A percentile compares a stretch with the other conserved stretches of the same genome.
Conservation (phyloP, 37 sponge, comb jelly and placozoan genomes). For the Aphrocallistes beatrix region DNA sequence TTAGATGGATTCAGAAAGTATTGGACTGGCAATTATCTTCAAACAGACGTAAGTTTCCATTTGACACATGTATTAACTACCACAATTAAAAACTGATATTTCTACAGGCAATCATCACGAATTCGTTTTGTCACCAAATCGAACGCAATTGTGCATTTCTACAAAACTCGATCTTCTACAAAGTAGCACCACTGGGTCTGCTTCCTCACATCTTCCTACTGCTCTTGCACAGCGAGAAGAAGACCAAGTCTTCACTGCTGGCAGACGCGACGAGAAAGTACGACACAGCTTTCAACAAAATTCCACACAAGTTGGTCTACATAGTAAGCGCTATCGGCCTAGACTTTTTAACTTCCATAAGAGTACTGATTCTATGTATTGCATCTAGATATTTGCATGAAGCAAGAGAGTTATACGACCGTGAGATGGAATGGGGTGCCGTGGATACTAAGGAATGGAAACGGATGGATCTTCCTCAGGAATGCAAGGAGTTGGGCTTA, state of each 20-base stretch:
- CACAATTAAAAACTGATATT: too few species aligned
- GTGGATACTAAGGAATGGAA: not conserved
- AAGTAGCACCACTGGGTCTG: not conserved
- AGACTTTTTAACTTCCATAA: not conserved
- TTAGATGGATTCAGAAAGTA: too few species aligned
- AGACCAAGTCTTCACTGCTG: not conserved
- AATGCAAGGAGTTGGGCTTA: not conserved
- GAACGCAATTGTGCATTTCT: too few species aligned
- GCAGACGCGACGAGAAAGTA: not conserved
- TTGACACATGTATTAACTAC: too few species aligned
- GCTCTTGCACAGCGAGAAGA: not conserved
- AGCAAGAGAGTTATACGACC: not conserved
- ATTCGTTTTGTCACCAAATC: too few species aligned
- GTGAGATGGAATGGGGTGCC: not conserved
- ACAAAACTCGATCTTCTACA: too few species aligned
- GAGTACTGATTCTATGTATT: not conserved
- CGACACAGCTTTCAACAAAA: not conserved
- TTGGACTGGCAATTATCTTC: too few species aligned
- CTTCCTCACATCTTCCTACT: not conserved
- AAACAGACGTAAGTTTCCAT: too few species aligned
- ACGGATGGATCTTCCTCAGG: not conserved
- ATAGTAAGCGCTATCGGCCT: not conserved
- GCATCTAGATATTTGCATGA: constrained; percentile 2
- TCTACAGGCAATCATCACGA: too few species aligned
- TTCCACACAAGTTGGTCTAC: constrained; percentile 9